phyloP scores from a whole-genome alignment of 2,113 vertebrate species.

The Crypturellus undulatus region DNA sequence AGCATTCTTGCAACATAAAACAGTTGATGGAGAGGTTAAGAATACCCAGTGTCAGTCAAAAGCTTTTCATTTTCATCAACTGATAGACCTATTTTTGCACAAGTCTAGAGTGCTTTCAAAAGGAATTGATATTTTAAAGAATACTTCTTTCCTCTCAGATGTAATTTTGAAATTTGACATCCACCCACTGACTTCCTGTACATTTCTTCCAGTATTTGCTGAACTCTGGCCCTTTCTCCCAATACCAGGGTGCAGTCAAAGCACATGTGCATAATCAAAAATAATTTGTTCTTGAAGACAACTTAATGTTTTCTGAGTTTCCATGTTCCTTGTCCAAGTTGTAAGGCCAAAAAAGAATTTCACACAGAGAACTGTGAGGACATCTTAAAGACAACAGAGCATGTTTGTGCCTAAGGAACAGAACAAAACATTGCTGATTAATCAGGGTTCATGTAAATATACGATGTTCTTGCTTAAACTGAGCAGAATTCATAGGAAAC shows the following conservation, averaged over 20 bases:
- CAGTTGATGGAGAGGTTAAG: neutral
- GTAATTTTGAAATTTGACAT: neutral
- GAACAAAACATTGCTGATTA: neutral
- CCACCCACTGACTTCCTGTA: neutral
- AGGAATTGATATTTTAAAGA: neutral
- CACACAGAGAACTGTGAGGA: neutral
- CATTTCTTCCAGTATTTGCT: neutral
- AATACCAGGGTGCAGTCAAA: neutral
- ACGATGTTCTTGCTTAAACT: neutral
- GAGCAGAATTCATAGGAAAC: neutral
- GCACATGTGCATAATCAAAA: neutral
- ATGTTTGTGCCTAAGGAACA: neutral
- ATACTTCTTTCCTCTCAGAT: neutral
- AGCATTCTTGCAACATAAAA: neutral
- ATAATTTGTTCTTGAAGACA: neutral
- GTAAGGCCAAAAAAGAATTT: neutral
- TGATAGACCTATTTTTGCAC: neutral
- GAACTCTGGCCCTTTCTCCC: neutral
- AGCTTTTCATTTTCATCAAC: neutral
- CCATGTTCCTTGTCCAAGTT: neutral
- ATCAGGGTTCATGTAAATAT: neutral
- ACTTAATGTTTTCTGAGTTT: neutral
- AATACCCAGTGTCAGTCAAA: neutral
- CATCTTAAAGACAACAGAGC: neutral
- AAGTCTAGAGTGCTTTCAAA: neutral